Conservation (phyloP, 2,797 vertebrate species). For the Synaphobranchus kaupii region DNA sequence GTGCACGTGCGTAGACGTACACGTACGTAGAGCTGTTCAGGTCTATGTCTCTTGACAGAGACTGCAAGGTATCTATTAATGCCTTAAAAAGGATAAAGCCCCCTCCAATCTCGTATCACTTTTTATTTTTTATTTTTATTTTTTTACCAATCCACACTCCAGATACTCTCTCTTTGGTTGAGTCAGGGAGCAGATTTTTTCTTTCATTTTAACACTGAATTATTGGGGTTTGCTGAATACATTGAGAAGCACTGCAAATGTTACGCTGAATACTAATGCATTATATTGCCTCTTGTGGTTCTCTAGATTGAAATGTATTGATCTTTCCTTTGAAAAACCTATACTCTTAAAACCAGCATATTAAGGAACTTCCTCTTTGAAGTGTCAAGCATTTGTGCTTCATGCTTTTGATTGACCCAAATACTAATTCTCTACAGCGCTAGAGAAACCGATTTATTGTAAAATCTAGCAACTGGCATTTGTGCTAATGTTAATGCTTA, state of each 20-base stretch:
- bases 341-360: constrained; percentile 63
- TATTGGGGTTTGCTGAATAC: constrained; percentile 47
- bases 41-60: constrained; percentile 49
- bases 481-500: constrained; percentile 33
- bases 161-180: background rate
- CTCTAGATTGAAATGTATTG: constrained; percentile 59
- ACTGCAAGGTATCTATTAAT: constrained; percentile 56
- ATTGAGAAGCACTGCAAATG: constrained; percentile 67
- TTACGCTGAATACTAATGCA: constrained; percentile 64
- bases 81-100: constrained; percentile 50
- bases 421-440: constrained; percentile 50
- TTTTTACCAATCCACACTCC: constrained; percentile 47
- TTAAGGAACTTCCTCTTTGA: constrained; percentile 59
- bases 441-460: constrained; percentile 41
- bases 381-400: constrained; percentile 39
- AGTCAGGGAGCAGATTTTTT: background rate
- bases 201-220: background rate
- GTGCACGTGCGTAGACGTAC: background rate
- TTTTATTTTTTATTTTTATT: background rate
- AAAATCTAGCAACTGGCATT: constrained; percentile 36
- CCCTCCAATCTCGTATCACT: constrained; percentile 47
- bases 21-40: constrained; percentile 7
- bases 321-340: constrained; percentile 55
- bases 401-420: constrained; percentile 43
- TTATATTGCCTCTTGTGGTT: constrained; percentile 62